phyloP scores from a whole-genome alignment of 2,797 vertebrate genomes.

The Megaceryle alcyon region DNA sequence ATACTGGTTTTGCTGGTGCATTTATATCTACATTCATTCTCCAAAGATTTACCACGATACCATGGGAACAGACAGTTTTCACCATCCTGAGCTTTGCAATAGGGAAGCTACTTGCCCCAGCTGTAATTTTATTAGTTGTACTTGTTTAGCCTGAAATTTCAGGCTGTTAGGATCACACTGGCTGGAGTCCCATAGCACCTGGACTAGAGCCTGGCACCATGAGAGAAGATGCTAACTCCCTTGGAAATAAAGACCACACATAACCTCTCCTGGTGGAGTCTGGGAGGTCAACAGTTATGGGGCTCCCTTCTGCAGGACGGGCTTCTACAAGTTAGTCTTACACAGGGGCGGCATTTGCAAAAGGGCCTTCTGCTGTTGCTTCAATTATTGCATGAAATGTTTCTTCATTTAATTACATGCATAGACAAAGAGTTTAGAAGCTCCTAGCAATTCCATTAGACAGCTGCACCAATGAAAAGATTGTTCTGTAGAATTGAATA shows the following conservation, averaged over 20 bases:
- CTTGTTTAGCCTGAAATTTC: neutral
- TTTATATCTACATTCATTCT: slow-evolving; percentile 48
- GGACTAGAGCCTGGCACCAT: neutral
- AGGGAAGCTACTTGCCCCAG: neutral
- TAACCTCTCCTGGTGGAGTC: neutral
- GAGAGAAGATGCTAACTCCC: neutral
- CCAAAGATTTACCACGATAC: neutral
- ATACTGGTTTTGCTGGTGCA: slow-evolving; percentile 44
- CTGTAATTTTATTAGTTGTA: neutral
- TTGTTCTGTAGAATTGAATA: neutral
- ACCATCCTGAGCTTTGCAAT: neutral
- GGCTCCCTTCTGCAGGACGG: neutral
- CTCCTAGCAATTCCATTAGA: neutral
- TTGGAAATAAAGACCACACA: neutral
- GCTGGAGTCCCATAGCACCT: neutral
- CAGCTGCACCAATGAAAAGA: slow-evolving; percentile 5
- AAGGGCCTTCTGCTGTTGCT: slow-evolving; percentile 32
- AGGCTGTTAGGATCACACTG: neutral
- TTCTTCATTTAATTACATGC: slow-evolving; percentile 18
- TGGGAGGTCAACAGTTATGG: neutral
- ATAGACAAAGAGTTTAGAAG: slow-evolving; percentile 34
- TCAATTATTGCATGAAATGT: slow-evolving; percentile 41
- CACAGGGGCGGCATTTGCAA: neutral
- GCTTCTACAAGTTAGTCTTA: neutral
- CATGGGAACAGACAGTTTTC: neutral